phyloP scores from a whole-genome alignment of 2,113 vertebrate genomes.

The Paedocypris sp. region DNA sequence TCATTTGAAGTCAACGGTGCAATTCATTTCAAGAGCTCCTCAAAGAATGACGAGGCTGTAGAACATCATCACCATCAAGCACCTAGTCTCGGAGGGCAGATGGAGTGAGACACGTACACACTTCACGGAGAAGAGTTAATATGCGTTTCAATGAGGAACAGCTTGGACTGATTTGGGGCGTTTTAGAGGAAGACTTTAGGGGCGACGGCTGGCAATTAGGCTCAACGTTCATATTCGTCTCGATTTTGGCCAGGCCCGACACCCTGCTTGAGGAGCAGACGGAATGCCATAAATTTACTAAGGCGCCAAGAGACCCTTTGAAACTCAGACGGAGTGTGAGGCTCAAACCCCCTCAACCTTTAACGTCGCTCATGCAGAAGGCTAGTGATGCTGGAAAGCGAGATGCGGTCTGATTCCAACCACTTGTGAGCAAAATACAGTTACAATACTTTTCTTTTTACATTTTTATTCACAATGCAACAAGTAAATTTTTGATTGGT shows the following conservation, averaged over 20 bases:
- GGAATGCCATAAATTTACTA: conserved; percentile 41
- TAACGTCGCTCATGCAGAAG: conserved; percentile 9
- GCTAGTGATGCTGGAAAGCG: not conserved
- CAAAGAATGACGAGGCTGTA: not conserved
- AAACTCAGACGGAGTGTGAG: conserved; percentile 35
- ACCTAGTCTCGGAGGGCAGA: not conserved
- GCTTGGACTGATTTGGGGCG: conserved; percentile 43
- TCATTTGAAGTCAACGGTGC: too few species aligned
- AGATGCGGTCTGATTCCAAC: too few species aligned
- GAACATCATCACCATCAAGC: conserved; percentile 10
- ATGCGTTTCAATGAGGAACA: conserved; percentile 52
- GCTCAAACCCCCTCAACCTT: conserved; percentile 9
- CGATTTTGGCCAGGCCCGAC: conserved; percentile 34
- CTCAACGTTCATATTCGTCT: conserved; percentile 38
- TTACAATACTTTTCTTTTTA: too few species aligned
- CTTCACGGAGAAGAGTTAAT: conserved; percentile 26
- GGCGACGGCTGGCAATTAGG: conserved; percentile 44
- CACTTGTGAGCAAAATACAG: too few species aligned
- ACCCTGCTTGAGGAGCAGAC: conserved; percentile 26
- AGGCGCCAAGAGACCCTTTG: conserved; percentile 40
- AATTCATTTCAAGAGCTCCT: not conserved
- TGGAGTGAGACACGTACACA: not conserved
- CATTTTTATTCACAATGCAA: too few species aligned
- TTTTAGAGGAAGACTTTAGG: conserved; percentile 34
- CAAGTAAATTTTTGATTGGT: too few species aligned